Evolutionary conservation across 2,888 invertebrate species (phyloP).

Genomic region (Falcaria lacertinaria): DNA sequence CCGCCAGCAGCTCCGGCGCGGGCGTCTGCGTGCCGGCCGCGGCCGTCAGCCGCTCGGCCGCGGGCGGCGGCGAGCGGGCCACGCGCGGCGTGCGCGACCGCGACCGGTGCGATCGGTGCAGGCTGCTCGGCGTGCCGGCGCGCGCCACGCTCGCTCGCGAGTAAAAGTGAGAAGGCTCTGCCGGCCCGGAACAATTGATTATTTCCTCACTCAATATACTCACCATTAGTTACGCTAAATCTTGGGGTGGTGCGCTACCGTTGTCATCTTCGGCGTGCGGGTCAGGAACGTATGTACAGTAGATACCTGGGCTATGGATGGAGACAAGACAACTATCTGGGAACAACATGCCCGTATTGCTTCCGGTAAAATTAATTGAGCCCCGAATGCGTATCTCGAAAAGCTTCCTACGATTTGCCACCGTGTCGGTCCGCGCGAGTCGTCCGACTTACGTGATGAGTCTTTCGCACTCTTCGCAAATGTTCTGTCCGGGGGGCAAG

Average conservation of each 20-base stretch:
- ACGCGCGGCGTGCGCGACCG: constrained; percentile 65
- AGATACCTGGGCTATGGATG: neutral
- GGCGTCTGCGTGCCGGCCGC: constrained; percentile 70
- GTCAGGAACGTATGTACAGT: neutral
- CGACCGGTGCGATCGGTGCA: constrained; percentile 71
- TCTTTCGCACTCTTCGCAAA: constrained; percentile 98
- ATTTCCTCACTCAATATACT: constrained; percentile 34
- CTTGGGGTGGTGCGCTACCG: neutral
- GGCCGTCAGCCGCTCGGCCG: constrained; percentile 38
- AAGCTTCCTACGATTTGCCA: constrained; percentile 71
- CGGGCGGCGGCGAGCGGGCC: constrained; percentile 58
- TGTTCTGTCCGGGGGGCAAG: constrained; percentile 92
- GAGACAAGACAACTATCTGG: neutral
- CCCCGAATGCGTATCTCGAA: neutral
- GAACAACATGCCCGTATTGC: constrained; percentile 1
- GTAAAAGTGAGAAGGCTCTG: constrained; percentile 83
- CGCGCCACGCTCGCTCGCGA: constrained; percentile 89
- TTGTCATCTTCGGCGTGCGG: neutral
- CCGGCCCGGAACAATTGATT: constrained; percentile 57
- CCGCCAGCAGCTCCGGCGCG: constrained; percentile 44
- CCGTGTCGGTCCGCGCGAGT: constrained; percentile 82
- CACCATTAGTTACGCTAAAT: neutral
- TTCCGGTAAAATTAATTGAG: neutral
- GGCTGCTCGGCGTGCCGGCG: constrained; percentile 82
- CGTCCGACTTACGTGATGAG: constrained; percentile 96